Evolutionary conservation across 2,888 invertebrate species (phyloP).

Genomic region (Morinoia aosen): DNA sequence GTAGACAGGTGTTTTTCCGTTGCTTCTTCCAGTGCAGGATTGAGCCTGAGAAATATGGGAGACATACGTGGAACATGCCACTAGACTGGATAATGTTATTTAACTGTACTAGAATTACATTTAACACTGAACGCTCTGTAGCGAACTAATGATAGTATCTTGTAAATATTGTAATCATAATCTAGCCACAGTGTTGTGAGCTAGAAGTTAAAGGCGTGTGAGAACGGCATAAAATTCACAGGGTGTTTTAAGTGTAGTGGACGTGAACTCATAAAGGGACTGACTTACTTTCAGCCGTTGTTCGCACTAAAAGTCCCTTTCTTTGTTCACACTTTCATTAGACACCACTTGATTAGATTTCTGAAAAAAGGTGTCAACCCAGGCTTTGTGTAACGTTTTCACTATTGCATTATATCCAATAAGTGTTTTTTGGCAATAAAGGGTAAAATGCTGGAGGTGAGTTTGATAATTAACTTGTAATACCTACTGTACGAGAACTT

Average conservation of each 20-base stretch:
- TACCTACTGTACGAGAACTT: background rate
- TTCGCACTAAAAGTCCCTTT: background rate
- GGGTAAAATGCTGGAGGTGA: background rate
- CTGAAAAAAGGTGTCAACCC: background rate
- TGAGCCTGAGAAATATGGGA: background rate
- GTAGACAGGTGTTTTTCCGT: background rate
- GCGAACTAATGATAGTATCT: background rate
- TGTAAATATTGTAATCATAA: constrained; percentile 14
- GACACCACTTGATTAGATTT: background rate
- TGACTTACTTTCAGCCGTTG: background rate
- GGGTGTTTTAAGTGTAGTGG: constrained; percentile 23
- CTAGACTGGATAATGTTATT: background rate
- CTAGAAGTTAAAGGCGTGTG: constrained; percentile 13
- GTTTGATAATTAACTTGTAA: background rate
- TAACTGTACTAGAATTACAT: background rate
- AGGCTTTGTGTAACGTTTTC: background rate
- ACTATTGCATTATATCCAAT: background rate
- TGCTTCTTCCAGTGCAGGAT: background rate
- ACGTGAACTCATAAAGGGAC: background rate
- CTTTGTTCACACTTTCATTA: no score
- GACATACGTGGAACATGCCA: background rate
- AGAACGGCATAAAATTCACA: constrained; percentile 1
- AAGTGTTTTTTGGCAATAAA: background rate
- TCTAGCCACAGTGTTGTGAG: background rate
- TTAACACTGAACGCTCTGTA: background rate